Base-by-base conservation (phyloP, 2,888 invertebrate species). In the Taphrorychus bicolor region DNA sequence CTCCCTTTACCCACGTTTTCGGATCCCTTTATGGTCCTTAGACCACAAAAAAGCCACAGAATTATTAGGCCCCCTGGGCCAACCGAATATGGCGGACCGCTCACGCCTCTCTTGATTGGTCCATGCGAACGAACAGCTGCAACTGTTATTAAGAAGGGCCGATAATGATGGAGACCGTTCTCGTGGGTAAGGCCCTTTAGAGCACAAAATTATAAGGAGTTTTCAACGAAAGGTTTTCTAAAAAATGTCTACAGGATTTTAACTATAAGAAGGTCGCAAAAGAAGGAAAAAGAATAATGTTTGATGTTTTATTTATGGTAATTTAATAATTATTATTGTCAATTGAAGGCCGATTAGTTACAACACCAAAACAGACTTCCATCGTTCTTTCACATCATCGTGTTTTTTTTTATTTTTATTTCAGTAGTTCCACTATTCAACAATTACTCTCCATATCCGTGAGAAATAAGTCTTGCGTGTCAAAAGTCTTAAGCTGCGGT, bases 41-140 rank as follows among this genome's bases (percentile, higher is more conserved):
- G 41, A 41, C 52, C 41, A 22, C 41, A 56, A 56, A 48, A 56
- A 22, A 54, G 23, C 42, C 32, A 45, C 48, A 56, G 22, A 62
- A 56, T 62, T 61, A 52, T 23, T 24, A 19, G 32, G 32, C 32
- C 53, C 19, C 52, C 32, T n/a, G 49, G 54, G 53, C 58, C 42
- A 59, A 65, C 65, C 59, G 16, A 53, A 65, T 58, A 65, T 65
- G 65, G 65, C 65, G 59, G 59, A 42, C 23, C 19, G 59, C 45
- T 65, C 65, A 59, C 59, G 59, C 59, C 65, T 65, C 48, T 42
- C 53, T 45, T 65, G 59, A 65, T 65, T 65, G 65, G 65, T 59
- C 65, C 65, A 65, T 65, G 65, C 32, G 54, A 65, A 65, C 45
- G 53, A 59, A 59, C 65, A 65, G 52, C 65, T 65, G 65, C 65